Evolutionary conservation across 2,797 vertebrate species (phyloP).

Genomic region (Myotis findleyi): DNA sequence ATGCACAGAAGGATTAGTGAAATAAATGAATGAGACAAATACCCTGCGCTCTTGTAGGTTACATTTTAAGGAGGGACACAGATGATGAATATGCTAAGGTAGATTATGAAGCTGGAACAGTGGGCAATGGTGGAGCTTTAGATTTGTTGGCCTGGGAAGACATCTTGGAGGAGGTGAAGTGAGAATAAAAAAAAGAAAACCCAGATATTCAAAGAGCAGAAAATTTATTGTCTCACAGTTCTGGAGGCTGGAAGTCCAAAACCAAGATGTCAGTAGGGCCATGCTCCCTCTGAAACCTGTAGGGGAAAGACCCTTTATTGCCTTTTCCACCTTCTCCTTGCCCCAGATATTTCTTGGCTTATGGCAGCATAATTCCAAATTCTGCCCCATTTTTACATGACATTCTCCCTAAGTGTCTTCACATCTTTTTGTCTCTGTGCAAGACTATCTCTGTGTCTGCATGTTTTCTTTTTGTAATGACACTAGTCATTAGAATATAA

Average conservation of each 20-base stretch:
- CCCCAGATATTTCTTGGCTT: not conserved
- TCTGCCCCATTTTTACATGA: not conserved
- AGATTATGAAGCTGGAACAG: not conserved
- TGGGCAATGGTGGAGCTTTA: not conserved
- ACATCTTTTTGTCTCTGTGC: not conserved
- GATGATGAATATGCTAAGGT: not conserved
- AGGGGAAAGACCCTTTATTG: not conserved
- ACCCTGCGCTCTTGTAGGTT: not conserved
- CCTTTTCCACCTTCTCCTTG: not conserved
- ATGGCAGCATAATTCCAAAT: not conserved
- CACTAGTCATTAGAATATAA: not conserved
- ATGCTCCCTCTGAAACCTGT: not conserved
- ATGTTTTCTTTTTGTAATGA: not conserved
- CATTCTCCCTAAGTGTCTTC: not conserved
- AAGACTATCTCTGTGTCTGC: not conserved
- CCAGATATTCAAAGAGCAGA: not conserved
- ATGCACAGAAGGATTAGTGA: not conserved
- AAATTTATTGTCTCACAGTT: not conserved
- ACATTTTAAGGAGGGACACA: not conserved
- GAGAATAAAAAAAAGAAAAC: not conserved
- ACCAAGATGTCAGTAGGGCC: not conserved
- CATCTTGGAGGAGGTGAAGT: not conserved
- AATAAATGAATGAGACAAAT: not conserved
- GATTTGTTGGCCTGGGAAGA: not conserved
- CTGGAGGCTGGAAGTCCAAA: not conserved